Evolutionary conservation across 2,888 invertebrate species (phyloP).

Genomic region (Chalcis sispes): DNA sequence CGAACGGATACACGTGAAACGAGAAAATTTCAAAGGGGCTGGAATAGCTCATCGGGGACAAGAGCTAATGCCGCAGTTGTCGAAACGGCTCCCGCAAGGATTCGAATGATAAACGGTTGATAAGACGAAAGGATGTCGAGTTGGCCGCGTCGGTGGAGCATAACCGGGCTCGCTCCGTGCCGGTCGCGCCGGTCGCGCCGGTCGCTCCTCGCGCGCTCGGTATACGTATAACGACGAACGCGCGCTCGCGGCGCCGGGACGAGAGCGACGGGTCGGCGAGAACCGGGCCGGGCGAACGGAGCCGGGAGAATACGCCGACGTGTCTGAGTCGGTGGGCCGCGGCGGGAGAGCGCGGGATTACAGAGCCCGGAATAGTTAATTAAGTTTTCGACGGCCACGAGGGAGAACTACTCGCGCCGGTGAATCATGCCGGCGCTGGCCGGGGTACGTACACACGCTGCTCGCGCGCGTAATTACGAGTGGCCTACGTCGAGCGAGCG

Average conservation of each 20-base stretch:
- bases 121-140: too few species aligned
- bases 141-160: too few species aligned
- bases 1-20: too few species aligned
- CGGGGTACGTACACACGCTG: slow-evolving; percentile 58
- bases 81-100: too few species aligned
- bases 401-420: slow-evolving; percentile 65
- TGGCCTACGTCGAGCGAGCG: slow-evolving; percentile 39
- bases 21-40: too few species aligned
- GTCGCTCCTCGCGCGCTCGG: not conserved
- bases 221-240: not conserved
- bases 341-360: slow-evolving; percentile 62
- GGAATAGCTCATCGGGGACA: too few species aligned
- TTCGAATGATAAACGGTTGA: too few species aligned
- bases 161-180: too few species aligned
- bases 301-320: not conserved
- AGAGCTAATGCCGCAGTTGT: too few species aligned
- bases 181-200: too few species aligned
- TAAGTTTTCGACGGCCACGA: slow-evolving; percentile 69
- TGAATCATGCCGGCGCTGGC: slow-evolving; percentile 67
- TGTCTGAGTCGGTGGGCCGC: slow-evolving; percentile 48
- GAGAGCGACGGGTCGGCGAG: slow-evolving; percentile 53
- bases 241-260: not conserved
- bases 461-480: slow-evolving; percentile 66
- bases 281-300: not conserved
- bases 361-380: slow-evolving; percentile 70